phyloP scores from a whole-genome alignment of 2,888 invertebrate species.

The Hypomecis atomaria region DNA sequence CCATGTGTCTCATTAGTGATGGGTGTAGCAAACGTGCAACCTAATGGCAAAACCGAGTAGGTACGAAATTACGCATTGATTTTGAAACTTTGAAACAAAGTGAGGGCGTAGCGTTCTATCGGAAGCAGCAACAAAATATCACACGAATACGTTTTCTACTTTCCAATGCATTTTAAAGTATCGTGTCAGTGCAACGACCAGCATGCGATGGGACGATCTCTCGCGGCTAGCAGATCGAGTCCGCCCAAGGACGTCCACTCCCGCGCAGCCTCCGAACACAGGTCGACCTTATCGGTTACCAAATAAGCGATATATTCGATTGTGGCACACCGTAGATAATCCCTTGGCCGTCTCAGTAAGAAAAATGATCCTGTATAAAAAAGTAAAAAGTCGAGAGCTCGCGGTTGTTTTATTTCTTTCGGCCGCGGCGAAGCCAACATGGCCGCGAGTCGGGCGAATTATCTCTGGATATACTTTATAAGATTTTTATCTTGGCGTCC shows the following conservation, averaged over 20 bases:
- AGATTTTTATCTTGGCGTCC: conserved; percentile 58
- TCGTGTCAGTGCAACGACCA: conserved; percentile 83
- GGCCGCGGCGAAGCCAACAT: conserved; percentile 75
- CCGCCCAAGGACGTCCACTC: conserved; percentile 84
- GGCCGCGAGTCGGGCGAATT: conserved; percentile 80
- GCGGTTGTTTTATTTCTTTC: conserved; percentile 80
- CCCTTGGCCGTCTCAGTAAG: conserved; percentile 74
- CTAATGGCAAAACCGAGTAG: conserved; percentile 49
- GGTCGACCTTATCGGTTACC: conserved; percentile 54
- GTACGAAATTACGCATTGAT: conserved; percentile 37
- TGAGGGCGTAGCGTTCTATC: conserved; percentile 15
- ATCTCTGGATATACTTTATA: conserved; percentile 68
- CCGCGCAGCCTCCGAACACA: conserved; percentile 56
- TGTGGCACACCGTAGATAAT: conserved; percentile 57
- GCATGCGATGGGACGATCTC: conserved; percentile 79
- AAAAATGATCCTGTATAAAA: conserved; percentile 85
- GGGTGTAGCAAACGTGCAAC: conserved; percentile 57
- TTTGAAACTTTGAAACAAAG: conserved; percentile 34
- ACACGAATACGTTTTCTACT: conserved; percentile 75
- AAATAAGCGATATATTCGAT: conserved; percentile 55
- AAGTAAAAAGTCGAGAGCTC: conserved; percentile 70
- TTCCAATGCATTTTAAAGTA: conserved; percentile 83
- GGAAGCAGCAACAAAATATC: conserved; percentile 56
- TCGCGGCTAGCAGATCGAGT: conserved; percentile 83
- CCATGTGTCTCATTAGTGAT: conserved; percentile 63